Conservation (phyloP, 2,888 invertebrate species). For the Lithosia quadra region DNA sequence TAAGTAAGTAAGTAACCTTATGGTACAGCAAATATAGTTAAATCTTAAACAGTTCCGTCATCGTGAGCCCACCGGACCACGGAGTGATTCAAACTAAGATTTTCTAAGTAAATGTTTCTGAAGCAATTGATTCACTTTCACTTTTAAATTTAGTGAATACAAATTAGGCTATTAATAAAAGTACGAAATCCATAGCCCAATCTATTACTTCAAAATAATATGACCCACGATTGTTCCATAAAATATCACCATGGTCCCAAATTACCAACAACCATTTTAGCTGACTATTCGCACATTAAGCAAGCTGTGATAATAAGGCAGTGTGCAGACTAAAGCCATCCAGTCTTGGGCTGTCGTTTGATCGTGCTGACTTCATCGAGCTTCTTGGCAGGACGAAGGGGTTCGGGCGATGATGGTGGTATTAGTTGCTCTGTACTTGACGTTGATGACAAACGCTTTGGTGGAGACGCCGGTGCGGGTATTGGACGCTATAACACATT, state of each 20-base stretch:
- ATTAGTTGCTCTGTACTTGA: conserved; percentile 86
- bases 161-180: not conserved
- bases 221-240: not conserved
- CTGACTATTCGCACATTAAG: not conserved
- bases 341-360: conserved; percentile 87
- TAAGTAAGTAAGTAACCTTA: no score
- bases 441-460: conserved; percentile 69
- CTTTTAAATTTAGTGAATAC: not conserved
- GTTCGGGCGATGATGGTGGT: conserved; percentile 75
- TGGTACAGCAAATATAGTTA: not conserved
- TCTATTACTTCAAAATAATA: not conserved
- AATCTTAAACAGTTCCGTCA: not conserved
- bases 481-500: conserved; percentile 37
- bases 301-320: not conserved
- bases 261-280: not conserved
- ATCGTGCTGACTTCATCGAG: conserved; percentile 85
- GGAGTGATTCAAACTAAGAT: no score
- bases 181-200: not conserved
- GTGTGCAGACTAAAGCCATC: conserved; percentile 84
- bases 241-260: not conserved
- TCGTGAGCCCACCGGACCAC: not conserved
- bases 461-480: conserved; percentile 59
- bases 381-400: conserved; percentile 74
- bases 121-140: no score
- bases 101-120: no score